A percentile compares a stretch with the other conserved stretches of the same genome.
Evolutionary conservation across 2,113 vertebrate genomes (phyloP).

Genomic region (Mirza zaza): DNA sequence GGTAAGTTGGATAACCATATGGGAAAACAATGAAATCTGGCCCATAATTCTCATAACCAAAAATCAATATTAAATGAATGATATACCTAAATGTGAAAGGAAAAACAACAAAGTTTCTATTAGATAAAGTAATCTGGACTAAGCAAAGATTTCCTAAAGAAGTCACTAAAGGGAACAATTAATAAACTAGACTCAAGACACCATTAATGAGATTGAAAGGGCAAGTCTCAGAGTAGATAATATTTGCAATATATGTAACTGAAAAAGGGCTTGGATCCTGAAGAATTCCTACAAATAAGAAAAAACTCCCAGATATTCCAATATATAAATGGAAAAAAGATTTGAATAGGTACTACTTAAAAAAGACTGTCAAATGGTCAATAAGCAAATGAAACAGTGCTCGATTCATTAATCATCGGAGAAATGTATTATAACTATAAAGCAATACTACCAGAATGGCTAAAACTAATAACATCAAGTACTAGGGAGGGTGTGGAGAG

Average conservation of each 20-base stretch:
- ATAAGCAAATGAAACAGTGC: neutral
- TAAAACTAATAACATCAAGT: slow-evolving; percentile 12
- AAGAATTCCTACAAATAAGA: neutral
- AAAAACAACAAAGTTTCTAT: neutral
- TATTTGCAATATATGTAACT: neutral
- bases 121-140: neutral
- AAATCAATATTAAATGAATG: neutral
- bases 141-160: slow-evolving; percentile 11
- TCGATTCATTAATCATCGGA: slow-evolving; percentile 2
- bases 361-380: neutral
- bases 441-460: neutral
- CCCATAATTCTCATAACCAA: neutral
- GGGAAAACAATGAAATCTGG: neutral
- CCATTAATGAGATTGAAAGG: neutral
- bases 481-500: neutral
- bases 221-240: neutral
- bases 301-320: neutral
- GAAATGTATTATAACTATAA: slow-evolving; percentile 14
- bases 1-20: neutral
- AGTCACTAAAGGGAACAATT: neutral
- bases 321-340: neutral
- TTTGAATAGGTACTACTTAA: neutral
- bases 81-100: neutral
- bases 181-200: slow-evolving; percentile 6
- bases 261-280: neutral